Base-by-base conservation (phyloP, 2,888 invertebrate species). In the Noctua pronuba region DNA sequence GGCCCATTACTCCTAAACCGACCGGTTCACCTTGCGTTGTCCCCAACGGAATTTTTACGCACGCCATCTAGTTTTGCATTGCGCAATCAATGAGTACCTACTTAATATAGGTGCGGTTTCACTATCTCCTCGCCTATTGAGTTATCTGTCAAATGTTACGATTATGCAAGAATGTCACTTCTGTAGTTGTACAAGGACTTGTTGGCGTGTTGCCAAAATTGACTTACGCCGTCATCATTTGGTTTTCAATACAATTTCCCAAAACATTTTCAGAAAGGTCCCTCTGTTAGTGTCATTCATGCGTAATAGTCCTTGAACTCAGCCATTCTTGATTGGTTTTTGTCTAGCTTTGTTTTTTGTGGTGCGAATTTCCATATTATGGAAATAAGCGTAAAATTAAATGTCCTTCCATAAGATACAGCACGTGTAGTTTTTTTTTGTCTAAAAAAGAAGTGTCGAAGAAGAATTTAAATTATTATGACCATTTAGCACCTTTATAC, bases 1-100 rank as follows among this genome's bases (percentile, higher is more conserved):
- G 73, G 73, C 69, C 68, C 46, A 76, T 73, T 69, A 76, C 77
- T 75, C 83, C 85, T 85, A 86, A 86, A 76, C 78, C 46, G 69
- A 81, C 89, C 80, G 80, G 89, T 82, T 89, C 85, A 88, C 89
- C 89, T 89, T 89, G 88, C 52, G 18, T 60, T 81, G 87, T 81
- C 87, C 79, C 75, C 70, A 66, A 38, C 44, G 79, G 87, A 80
- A 80, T 88, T 89, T 86, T 84, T 81, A 83, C 83, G 75, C 79
- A 66, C 75, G 55, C 85, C 79, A 73, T 86, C 74, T 80, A 82
- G 77, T 75, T 44, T 62, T 66, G 62, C 28, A 76, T 86, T 87
- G 86, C 73, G 88, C 88, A 86, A 86, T 65, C 46, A 38, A 8
- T 58, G 41, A 75, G 82, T 77, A 80, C 72, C 8, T 72, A 13